Percentiles rank a stretch among this genome's conserved stretches.
phyloP scores from a whole-genome alignment of 2,888 invertebrate species.

The Drosophila suboccidentalis region DNA sequence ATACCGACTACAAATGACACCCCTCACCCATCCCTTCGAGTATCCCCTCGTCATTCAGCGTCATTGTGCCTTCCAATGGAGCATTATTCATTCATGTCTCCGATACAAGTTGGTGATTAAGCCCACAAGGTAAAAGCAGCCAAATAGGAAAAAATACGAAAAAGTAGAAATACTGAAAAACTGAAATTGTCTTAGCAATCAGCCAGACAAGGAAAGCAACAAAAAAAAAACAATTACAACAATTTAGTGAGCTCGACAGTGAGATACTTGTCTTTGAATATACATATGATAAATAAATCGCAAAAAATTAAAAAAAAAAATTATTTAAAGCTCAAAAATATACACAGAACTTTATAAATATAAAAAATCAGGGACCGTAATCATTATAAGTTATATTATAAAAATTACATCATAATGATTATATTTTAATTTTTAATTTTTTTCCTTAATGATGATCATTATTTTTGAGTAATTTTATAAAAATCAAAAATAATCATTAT shows the following conservation, averaged over 20 bases:
- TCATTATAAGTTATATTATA: no score
- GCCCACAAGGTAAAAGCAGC: constrained; percentile 61
- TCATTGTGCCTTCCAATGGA: constrained; percentile 19
- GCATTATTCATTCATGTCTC: constrained; percentile 66
- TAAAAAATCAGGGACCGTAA: no score
- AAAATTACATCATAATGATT: no score
- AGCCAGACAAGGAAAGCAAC: constrained; percentile 30
- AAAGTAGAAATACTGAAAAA: constrained; percentile 29
- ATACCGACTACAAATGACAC: constrained; percentile 34
- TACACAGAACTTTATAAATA: no score
- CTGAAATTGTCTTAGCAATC: constrained; percentile 34
- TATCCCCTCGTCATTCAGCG: no score
- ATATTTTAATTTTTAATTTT: no score
- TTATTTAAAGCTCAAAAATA: no score
- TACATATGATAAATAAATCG: neutral
- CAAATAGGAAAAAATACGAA: constrained; percentile 19
- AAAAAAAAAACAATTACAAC: neutral
- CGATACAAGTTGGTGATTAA: constrained; percentile 66
- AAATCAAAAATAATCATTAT: no score
- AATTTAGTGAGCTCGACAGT: neutral
- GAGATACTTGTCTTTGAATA: neutral
- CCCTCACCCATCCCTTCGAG: neutral
- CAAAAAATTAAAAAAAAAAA: no score
- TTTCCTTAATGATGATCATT: no score
- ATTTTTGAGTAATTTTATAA: no score